Evolutionary conservation across 2,888 invertebrate species (phyloP), one percentile per base, ranked within the genome.

Genomic region (Chrysodeixis includens): DNA sequence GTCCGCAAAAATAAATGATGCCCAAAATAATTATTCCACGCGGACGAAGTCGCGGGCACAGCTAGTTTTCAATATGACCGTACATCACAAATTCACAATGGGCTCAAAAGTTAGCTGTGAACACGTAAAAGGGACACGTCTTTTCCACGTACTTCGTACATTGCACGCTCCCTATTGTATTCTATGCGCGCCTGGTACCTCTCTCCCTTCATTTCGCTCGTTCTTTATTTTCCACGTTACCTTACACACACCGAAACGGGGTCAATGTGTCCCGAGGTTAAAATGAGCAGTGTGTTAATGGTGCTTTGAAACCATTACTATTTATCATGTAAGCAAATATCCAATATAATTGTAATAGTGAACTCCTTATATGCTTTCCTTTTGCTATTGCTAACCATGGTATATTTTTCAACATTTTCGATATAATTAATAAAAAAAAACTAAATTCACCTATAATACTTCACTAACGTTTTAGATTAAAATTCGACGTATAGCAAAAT

Each of bases 151-250:
- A 60, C 61, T 57, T n/a, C 51, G 64, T 72, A 69, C 71, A 68
- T 54, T 67, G 69, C 61, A 60, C 61, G 60, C 81, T 85, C 82
- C 86, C 87, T 86, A 85, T 88, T 82, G 84, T 85, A 53, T 65
- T 64, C 75, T 83, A 86, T 89, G 87, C 82, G 79, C 72, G 81
- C 89, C 88, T 86, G 78, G 89, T 90, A 84, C 84, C 79, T 81
- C 73, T 76, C 82, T 85, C 81, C 86, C 83, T 86, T 87, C 89
- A 90, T 89, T 90, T 87, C 79, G 83, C 86, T 79, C 84, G 76
- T 83, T 83, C 86, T 88, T 88, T 87, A 86, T 85, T 86, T 85
- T 84, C 71, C 85, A 77, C 79, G 77, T 80, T 84, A 86, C 86
- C 85, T 87, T 83, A 82, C 75, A 74, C n/a, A n/a, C n/a, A 78